phyloP scores from a whole-genome alignment of 2,888 invertebrate species.

The Prosopocoilus inquinatus region DNA sequence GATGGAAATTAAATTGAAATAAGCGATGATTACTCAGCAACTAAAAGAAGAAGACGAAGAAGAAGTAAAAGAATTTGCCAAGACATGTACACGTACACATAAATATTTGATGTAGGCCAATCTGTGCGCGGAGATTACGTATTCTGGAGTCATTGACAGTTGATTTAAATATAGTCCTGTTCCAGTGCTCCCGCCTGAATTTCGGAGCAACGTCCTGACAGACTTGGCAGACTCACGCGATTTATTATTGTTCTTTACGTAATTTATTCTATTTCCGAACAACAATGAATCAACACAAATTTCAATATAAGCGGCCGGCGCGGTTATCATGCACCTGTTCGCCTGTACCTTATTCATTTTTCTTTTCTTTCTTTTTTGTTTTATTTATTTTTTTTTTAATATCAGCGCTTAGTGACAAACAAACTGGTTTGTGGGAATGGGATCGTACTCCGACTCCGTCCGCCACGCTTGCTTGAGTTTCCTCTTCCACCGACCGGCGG shows the following conservation, averaged over 20 bases:
- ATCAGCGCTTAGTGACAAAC: too few species aligned
- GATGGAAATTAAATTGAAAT: too few species aligned
- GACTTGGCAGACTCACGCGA: conserved; percentile 29
- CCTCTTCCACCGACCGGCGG: too few species aligned
- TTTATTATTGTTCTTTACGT: conserved; percentile 17
- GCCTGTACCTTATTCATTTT: background rate
- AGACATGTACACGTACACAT: too few species aligned
- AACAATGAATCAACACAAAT: conserved; percentile 7
- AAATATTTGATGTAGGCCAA: conserved; percentile 17
- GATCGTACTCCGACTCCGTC: too few species aligned
- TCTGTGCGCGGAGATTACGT: conserved; percentile 21
- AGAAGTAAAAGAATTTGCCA: too few species aligned
- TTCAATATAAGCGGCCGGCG: too few species aligned
- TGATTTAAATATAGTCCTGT: conserved; percentile 39
- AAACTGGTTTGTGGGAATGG: too few species aligned
- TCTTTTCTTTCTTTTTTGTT: conserved; percentile 8
- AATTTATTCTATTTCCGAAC: conserved; percentile 5
- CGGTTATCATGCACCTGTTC: background rate
- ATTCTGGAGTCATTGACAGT: conserved; percentile 36
- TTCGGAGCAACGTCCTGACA: conserved; percentile 30
- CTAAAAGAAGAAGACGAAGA: too few species aligned
- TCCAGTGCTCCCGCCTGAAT: conserved; percentile 35
- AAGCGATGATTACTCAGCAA: too few species aligned
- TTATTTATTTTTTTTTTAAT: conserved; percentile 1
- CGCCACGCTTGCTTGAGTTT: too few species aligned